A percentile compares a stretch with the other conserved stretches of the same genome.
Conservation (phyloP, 2,113 vertebrate genomes). For the Vimba vimba region DNA sequence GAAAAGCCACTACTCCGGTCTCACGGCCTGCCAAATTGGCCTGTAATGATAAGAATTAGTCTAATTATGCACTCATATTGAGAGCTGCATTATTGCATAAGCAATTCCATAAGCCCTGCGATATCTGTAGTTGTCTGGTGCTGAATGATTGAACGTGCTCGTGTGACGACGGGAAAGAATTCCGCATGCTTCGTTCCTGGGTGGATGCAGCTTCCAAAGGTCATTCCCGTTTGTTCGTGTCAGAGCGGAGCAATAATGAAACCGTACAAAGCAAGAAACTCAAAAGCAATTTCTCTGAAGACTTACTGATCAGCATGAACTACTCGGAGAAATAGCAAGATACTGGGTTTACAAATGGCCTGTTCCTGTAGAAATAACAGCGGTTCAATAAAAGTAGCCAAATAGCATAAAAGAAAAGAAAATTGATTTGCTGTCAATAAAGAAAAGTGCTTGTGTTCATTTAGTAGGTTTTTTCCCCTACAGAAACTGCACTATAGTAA, state of each 20-base stretch:
- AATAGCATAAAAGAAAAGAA: conserved; percentile 33
- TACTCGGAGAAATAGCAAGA: conserved; percentile 21
- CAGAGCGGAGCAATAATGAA: conserved; percentile 24
- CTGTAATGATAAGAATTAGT: conserved; percentile 36
- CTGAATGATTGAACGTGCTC: too few relatives aligned
- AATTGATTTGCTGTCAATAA: conserved; percentile 35
- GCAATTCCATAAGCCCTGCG: conserved; percentile 37
- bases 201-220: background rate
- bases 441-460: background rate
- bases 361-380: conserved; percentile 38
- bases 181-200: background rate
- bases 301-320: conserved; percentile 29
- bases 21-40: conserved; percentile 23
- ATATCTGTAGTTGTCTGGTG: background rate
- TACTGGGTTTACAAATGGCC: conserved; percentile 50
- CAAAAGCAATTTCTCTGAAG: conserved; percentile 21
- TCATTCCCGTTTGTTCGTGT: background rate
- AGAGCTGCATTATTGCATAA: background rate
- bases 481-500: background rate
- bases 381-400: conserved; percentile 40
- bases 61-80: conserved; percentile 37
- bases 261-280: conserved; percentile 19
- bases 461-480: background rate
- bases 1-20: conserved; percentile 26
- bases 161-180: background rate